A percentile compares a stretch with the other conserved stretches of the same genome.
Conservation (phyloP, 2,797 vertebrate species). For the Zonotrichia albicollis region DNA sequence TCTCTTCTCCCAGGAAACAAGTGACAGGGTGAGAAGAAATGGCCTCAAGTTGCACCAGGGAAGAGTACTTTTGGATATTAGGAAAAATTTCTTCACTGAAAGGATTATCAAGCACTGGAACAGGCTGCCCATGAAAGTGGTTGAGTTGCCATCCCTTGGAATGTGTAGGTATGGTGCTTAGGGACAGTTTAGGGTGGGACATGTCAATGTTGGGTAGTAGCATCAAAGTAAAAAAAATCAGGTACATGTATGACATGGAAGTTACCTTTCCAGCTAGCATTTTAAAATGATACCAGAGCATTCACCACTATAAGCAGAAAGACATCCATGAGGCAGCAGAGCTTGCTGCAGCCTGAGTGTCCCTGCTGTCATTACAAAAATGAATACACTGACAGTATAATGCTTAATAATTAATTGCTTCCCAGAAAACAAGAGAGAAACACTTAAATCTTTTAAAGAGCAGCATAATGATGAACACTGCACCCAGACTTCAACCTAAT, state of each 20-base stretch:
- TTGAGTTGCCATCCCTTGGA: neutral
- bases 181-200: neutral
- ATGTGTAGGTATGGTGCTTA: too few relatives aligned
- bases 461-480: neutral
- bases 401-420: neutral
- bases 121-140: neutral
- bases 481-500: neutral
- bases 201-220: neutral
- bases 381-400: neutral
- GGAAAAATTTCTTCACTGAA: neutral
- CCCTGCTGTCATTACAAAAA: neutral
- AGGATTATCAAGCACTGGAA: neutral
- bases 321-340: neutral
- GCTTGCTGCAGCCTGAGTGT: neutral
- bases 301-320: neutral
- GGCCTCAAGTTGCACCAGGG: neutral
- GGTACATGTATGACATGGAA: rapidly evolving
- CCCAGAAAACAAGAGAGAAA: neutral
- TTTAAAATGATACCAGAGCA: neutral
- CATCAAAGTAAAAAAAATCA: neutral
- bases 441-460: neutral
- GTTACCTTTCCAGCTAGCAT: neutral
- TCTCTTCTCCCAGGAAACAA: neutral
- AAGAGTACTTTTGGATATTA: neutral
- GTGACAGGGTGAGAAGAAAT: neutral